These are phyloP conservation scores for Conus canariensis DNA, from an alignment of 2,888 invertebrate genomes.

Conservation along the genomic window DNA sequence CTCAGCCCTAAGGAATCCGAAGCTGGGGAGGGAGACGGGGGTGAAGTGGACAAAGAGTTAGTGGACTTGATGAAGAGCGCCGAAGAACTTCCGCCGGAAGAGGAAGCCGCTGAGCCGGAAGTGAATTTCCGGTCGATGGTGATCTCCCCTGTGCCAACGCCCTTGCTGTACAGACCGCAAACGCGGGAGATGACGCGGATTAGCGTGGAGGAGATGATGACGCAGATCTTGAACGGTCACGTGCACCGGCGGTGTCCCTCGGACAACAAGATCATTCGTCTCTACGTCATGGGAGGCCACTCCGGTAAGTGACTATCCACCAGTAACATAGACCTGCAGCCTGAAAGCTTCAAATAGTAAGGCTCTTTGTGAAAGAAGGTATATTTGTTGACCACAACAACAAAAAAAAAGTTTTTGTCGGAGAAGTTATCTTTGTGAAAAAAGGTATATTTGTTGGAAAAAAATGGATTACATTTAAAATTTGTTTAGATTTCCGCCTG, in stretches of 20 bases:
- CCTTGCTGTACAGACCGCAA: constrained; percentile 63
- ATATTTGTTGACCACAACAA: no score
- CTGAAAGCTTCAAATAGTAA: no score
- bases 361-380: no score
- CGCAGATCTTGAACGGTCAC: constrained; percentile 63
- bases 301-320: constrained; percentile 58
- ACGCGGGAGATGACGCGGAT: constrained; percentile 65
- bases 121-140: constrained; percentile 58
- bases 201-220: constrained; percentile 59
- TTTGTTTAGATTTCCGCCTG: no score
- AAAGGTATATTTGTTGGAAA: no score
- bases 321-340: no score
- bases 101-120: constrained; percentile 34
- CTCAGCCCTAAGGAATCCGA: background rate
- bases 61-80: background rate
- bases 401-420: no score
- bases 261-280: constrained; percentile 60
- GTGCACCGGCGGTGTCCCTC: constrained; percentile 63
- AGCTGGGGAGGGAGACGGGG: background rate
- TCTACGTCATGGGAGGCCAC: constrained; percentile 68
- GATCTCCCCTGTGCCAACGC: constrained; percentile 69
- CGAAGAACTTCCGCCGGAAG: background rate
- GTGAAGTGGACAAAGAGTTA: background rate
- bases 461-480: no score
- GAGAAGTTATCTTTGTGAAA: no score